A percentile compares a stretch with the other conserved stretches of the same genome.
Evolutionary conservation across 64 coral and sea anemone genomes (phyloP).

Genomic region (Acropora tenuis): DNA sequence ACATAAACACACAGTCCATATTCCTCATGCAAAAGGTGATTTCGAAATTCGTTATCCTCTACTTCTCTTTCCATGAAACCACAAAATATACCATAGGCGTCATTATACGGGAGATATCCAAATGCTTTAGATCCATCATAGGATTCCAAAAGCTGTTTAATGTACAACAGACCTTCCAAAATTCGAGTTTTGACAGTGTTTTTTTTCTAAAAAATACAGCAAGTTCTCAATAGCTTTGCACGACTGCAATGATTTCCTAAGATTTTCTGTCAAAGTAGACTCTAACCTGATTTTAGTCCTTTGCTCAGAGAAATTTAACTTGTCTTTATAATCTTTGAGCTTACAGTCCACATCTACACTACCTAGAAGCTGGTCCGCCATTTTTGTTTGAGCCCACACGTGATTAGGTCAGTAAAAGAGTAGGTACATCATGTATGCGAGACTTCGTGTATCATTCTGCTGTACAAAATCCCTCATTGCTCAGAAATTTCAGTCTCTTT

Average conservation of each 20-base stretch:
- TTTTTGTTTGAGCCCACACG: too few species aligned
- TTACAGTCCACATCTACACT: too few species aligned
- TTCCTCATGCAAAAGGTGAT: conserved; percentile 77
- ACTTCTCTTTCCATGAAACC: conserved; percentile 60
- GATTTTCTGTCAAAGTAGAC: conserved; percentile 27
- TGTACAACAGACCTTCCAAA: conserved; percentile 71
- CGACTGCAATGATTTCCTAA: conserved; percentile 63
- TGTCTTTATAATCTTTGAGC: too few species aligned
- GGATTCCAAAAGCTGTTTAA: conserved; percentile 63
- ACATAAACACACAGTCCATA: conserved; percentile 82
- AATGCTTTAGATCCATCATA: conserved; percentile 47
- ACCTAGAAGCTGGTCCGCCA: too few species aligned
- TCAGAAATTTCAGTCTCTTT: too few species aligned
- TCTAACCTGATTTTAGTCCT: conserved; percentile 37
- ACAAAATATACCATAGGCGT: conserved; percentile 75
- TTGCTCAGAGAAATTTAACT: conserved; percentile 24
- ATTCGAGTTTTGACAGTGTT: conserved; percentile 53
- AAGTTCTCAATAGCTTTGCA: conserved; percentile 71
- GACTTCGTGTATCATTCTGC: too few species aligned
- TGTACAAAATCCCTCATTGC: too few species aligned
- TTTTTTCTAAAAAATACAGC: conserved; percentile 57
- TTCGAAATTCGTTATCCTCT: conserved; percentile 76
- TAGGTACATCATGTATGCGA: too few species aligned
- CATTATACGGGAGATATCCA: conserved; percentile 71
- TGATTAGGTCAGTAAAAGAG: too few species aligned